phyloP scores from a whole-genome alignment of 2,113 vertebrate species.

The Gymnobelideus leadbeateri region DNA sequence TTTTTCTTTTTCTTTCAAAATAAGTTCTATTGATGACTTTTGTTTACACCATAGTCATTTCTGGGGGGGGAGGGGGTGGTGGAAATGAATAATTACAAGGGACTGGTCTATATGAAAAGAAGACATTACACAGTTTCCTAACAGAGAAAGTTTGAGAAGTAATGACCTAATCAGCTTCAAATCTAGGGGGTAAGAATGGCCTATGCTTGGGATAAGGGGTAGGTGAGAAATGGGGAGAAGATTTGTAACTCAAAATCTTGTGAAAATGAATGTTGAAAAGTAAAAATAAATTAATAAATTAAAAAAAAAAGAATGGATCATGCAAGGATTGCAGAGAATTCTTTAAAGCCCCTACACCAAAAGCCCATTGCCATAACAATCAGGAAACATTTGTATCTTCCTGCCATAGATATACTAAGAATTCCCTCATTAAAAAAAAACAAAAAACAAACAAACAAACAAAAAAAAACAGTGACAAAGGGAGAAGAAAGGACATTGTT shows the following conservation, averaged over 20 bases:
- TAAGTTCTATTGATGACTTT: not conserved
- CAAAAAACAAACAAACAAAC: slow-evolving; percentile 18
- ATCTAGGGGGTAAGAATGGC: not conserved
- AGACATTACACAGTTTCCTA: not conserved
- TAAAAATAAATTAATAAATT: no score
- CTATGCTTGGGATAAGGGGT: not conserved
- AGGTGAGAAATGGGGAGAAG: no score
- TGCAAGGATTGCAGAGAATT: not conserved
- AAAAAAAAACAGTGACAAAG: slow-evolving; percentile 45
- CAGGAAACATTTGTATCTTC: not conserved
- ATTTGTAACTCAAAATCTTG: no score
- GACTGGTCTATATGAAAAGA: not conserved
- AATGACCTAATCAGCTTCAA: not conserved
- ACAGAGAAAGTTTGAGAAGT: not conserved
- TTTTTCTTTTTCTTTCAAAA: not conserved
- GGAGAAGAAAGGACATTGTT: slow-evolving; percentile 12
- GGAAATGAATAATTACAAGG: not conserved
- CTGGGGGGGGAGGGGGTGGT: no score
- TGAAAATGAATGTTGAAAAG: no score
- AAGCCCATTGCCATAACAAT: not conserved
- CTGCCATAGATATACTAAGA: not conserved
- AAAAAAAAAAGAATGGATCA: not conserved
- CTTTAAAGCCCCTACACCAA: not conserved
- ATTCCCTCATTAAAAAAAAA: slow-evolving; percentile 7
- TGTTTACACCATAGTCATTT: not conserved